Base-by-base conservation (phyloP, 2,797 vertebrate genomes). In the Neoniphon sammara region DNA sequence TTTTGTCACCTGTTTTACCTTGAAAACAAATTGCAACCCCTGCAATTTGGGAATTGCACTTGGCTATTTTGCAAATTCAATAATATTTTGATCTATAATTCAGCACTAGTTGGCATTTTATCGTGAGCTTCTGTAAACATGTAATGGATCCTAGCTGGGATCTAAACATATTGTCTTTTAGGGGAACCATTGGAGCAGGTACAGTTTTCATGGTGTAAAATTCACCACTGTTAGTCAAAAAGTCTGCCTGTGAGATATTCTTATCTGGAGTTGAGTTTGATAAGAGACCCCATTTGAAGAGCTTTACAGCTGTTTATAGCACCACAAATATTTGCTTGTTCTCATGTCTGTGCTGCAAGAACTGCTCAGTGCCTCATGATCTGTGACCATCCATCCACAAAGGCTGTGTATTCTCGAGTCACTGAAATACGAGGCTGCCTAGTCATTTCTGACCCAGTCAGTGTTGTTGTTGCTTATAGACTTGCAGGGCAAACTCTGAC, bases 231-330 rank as follows among this genome's bases (percentile, higher is more conserved):
- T 50, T 50, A n/a, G 18, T 21, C 49, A 21, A 7, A 50, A 9
- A 50, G n/a, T 50, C 49, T 12, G 21, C 21, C 14, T 23, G 23
- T 30, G 46, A 25, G 25, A 5, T 2, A 65, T 44, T 77, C 54
- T 66, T 73, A 71, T 85, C 75, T 31, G 31, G 9, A 2, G 17
- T 20, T 8, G 17, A 53, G 39, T 47, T n/a, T 58, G 39, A 84
- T 82, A 65, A 77, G 50, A 77, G 55, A 1, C 0, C 8, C 21
- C 18, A 2, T 67, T 66, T 49, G 7, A 56, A 67, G 44, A 56
- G 18, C 42, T 39, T 56, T 70, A 15, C 39, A 52, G 73, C 27
- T 52, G 25, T 83, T 66, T 53, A 60, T 44, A 60, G 36, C 18
- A 17, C 70, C 49, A 18, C 17, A 36, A 62, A 58, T n/a, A 46